Percentiles rank a stretch among this genome's conserved stretches.
These are phyloP conservation scores for Stictocephala bisonia DNA, from an alignment of 2,888 invertebrate species.

Conservation along the genomic window DNA sequence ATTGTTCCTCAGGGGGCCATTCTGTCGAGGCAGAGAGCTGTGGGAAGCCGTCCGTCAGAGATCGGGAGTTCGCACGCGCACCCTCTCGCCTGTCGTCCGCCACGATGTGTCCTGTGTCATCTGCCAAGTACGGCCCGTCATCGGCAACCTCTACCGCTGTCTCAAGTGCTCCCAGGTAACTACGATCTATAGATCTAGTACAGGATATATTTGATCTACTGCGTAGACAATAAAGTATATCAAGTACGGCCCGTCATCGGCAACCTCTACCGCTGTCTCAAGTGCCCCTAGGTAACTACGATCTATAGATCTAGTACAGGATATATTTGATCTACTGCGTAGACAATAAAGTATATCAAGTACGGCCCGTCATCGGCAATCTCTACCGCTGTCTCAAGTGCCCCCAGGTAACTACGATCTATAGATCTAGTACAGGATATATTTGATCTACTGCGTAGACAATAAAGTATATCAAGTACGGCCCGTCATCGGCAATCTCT, in stretches of 20 bases:
- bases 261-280: conserved; percentile 52
- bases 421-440: too few relatives aligned
- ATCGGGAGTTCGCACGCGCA: neutral
- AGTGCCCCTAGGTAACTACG: conserved; percentile 53
- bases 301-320: too few relatives aligned
- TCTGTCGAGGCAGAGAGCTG: conserved; percentile 45
- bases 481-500: conserved; percentile 50
- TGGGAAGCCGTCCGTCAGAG: conserved; percentile 2
- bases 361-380: conserved; percentile 48
- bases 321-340: too few relatives aligned
- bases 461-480: too few relatives aligned
- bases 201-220: too few relatives aligned
- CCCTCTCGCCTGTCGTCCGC: conserved; percentile 15
- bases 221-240: too few relatives aligned
- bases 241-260: conserved; percentile 45
- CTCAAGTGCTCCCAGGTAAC: conserved; percentile 51
- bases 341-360: too few relatives aligned
- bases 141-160: conserved; percentile 53
- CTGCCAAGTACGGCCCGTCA: conserved; percentile 44
- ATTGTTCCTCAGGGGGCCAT: conserved; percentile 47
- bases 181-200: too few relatives aligned
- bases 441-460: too few relatives aligned
- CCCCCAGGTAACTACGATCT: conserved; percentile 52
- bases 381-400: conserved; percentile 53
- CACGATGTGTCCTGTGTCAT: conserved; percentile 39